Conservation (phyloP, 2,113 vertebrate genomes). For the Regulus satrapa region DNA sequence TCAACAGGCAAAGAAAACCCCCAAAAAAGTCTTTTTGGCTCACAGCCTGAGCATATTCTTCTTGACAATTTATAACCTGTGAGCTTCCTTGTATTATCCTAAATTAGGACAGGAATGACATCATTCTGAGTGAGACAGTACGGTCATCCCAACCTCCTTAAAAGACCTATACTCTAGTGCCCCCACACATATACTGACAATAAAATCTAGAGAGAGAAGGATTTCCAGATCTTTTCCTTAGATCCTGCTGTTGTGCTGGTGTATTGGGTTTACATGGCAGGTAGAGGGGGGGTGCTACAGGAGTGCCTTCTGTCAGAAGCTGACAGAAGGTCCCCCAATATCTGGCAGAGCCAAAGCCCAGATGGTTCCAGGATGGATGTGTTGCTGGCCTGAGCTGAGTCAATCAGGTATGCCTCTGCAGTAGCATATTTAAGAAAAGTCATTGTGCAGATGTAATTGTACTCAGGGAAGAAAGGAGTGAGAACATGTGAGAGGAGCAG, state of each 20-base stretch:
- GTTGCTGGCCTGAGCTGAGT: not conserved
- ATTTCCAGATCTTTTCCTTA: not conserved
- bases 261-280: not conserved
- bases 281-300: accelerated
- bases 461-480: not conserved
- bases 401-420: not conserved
- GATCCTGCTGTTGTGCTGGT: not conserved
- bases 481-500: not conserved
- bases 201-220: not conserved
- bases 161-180: not conserved
- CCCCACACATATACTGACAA: not conserved
- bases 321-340: not conserved
- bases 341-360: not conserved
- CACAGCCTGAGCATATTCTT: not conserved
- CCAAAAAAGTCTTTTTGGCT: not conserved
- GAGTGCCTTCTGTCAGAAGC: accelerated
- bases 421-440: not conserved
- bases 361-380: not conserved
- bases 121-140: not conserved
- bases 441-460: not conserved
- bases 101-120: not conserved
- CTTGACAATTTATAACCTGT: not conserved
- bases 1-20: not conserved
- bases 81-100: not conserved
- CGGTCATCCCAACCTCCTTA: not conserved